Conservation (phyloP, 1,140 invertebrate species). For the Hyles vespertilio region DNA sequence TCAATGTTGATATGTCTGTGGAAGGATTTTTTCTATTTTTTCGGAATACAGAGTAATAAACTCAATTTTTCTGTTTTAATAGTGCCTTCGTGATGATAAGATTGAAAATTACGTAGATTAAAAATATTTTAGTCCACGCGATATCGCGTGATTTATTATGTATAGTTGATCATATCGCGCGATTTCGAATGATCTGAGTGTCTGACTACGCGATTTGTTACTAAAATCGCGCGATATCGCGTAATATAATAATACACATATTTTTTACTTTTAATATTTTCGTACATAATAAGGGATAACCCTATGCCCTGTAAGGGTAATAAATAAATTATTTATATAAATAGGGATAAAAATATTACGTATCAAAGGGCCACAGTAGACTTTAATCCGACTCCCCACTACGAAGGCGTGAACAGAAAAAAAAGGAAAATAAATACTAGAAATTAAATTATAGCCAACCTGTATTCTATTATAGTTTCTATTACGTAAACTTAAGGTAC, state of each 20-base stretch:
- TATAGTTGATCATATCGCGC: too few relatives aligned
- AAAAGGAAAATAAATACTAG: conserved; percentile 27
- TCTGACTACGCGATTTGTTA: neutral
- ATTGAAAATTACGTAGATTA: too few relatives aligned
- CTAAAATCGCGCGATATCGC: neutral
- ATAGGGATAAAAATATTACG: conserved; percentile 40
- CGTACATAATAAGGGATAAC: neutral
- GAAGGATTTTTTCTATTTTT: conserved; percentile 10
- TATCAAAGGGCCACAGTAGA: conserved; percentile 63
- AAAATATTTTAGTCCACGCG: too few relatives aligned
- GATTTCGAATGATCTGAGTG: too few relatives aligned
- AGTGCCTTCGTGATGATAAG: too few relatives aligned
- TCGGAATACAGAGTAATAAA: too few relatives aligned
- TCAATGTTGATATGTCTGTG: conserved; percentile 42
- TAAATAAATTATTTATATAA: conserved; percentile 17
- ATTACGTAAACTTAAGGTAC: neutral
- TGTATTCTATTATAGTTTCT: neutral
- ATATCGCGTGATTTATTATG: too few relatives aligned
- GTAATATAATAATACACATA: neutral
- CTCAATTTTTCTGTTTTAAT: too few relatives aligned
- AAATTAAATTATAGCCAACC: neutral
- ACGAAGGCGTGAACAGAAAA: conserved; percentile 60
- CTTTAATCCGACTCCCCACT: conserved; percentile 49
- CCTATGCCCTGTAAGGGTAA: neutral
- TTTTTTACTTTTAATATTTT: neutral